Evolutionary conservation across 1,140 invertebrate genomes (phyloP).

Genomic region (Cataglyphis hispanica): DNA sequence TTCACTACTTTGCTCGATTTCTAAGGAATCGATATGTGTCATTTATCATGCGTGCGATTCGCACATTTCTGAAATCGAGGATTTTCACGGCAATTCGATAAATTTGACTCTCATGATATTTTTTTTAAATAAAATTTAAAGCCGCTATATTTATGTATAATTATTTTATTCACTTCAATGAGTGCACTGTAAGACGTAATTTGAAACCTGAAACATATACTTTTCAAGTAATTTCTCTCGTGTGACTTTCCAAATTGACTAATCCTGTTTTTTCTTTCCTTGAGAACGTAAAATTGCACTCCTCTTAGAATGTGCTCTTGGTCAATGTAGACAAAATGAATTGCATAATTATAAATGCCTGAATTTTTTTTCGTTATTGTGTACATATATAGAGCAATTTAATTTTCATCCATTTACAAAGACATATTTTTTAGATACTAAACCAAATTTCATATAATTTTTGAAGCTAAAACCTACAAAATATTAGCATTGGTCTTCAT

Average conservation of each 20-base stretch:
- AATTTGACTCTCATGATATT: background rate
- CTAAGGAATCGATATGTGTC: background rate
- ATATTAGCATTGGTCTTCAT: too few species aligned
- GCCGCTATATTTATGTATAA: background rate
- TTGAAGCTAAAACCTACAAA: too few species aligned
- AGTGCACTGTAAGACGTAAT: background rate
- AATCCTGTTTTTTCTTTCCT: background rate
- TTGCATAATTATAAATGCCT: too few species aligned
- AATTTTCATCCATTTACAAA: too few species aligned
- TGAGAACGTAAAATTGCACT: background rate
- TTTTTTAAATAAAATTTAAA: background rate
- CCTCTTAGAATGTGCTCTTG: too few species aligned
- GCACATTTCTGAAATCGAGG: background rate
- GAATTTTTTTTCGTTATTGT: too few species aligned
- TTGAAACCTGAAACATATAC: background rate
- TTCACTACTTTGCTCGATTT: constrained; percentile 9
- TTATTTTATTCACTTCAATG: background rate
- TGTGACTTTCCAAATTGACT: background rate
- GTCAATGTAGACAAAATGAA: too few species aligned
- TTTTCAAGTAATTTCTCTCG: too few species aligned
- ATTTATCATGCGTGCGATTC: background rate
- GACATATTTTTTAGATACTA: too few species aligned
- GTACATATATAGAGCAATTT: too few species aligned
- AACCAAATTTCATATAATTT: too few species aligned
- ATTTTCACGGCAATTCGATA: background rate